Percentiles rank a stretch among this genome's conserved stretches.
Evolutionary conservation across 2,113 vertebrate species (phyloP).

Genomic region (Sitta europaea): DNA sequence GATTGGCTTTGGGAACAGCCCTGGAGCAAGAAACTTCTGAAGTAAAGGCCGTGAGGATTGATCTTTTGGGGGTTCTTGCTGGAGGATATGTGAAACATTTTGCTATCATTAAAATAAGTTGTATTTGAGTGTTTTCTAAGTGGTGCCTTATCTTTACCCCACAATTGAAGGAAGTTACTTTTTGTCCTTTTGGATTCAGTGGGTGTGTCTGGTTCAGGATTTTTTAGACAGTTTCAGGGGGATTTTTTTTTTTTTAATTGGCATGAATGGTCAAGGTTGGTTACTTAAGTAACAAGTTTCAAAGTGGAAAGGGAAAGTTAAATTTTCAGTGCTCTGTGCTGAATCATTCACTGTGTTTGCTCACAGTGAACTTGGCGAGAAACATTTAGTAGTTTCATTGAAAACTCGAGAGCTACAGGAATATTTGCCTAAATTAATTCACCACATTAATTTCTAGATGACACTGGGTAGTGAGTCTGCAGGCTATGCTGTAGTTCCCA

Average conservation of each 20-base stretch:
- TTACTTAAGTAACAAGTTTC: background rate
- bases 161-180: constrained; percentile 34
- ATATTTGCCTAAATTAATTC: background rate
- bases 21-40: background rate
- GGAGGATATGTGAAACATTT: background rate
- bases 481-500: background rate
- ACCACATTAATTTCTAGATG: background rate
- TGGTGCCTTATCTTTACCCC: background rate
- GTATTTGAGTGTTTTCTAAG: background rate
- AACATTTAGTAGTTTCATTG: background rate
- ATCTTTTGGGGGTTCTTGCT: background rate
- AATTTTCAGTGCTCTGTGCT: too few relatives aligned
- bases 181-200: background rate
- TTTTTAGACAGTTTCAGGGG: background rate
- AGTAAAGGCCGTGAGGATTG: background rate
- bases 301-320: background rate
- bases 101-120: background rate
- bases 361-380: background rate
- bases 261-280: background rate
- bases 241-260: background rate
- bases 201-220: background rate
- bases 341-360: background rate
- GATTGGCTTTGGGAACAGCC: background rate
- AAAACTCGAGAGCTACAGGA: background rate
- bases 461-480: background rate